Percentiles rank a stretch among this genome's conserved stretches.
Evolutionary conservation across 2,888 invertebrate species (phyloP).

Genomic region (Trissoscelio sp.): DNA sequence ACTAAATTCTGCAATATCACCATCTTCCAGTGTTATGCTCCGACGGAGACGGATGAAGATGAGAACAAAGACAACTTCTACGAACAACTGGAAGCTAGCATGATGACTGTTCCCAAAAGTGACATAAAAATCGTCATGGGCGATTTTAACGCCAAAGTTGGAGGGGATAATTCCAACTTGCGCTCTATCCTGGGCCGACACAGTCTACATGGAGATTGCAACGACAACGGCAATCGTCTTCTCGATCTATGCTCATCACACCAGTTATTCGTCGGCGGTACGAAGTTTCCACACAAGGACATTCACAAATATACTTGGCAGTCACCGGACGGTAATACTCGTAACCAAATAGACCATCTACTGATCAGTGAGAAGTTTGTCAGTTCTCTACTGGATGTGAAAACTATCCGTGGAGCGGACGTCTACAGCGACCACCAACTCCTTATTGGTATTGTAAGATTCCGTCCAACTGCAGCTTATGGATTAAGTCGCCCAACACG

Average conservation of each 20-base stretch:
- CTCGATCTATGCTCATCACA: not conserved
- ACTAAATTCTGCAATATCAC: constrained; percentile 1
- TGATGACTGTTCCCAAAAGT: not conserved
- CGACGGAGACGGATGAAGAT: constrained; percentile 4
- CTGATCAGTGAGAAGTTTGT: constrained; percentile 11
- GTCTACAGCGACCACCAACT: not conserved
- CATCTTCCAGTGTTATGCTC: constrained; percentile 7
- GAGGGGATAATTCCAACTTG: not conserved
- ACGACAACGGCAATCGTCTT: constrained; percentile 5
- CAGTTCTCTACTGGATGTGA: constrained; percentile 15
- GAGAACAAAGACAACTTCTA: constrained; percentile 18
- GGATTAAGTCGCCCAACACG: not conserved
- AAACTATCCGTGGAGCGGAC: not conserved
- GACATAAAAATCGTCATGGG: not conserved
- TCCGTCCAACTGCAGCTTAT: not conserved
- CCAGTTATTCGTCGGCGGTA: not conserved
- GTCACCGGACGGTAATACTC: constrained; percentile 5
- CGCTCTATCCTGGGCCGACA: constrained; percentile 16
- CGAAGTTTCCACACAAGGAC: not conserved
- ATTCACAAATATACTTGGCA: constrained; percentile 19
- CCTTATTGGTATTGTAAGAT: not conserved
- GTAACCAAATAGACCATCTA: constrained; percentile 21
- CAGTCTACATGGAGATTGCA: constrained; percentile 4
- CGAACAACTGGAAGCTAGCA: not conserved
- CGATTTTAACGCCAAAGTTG: not conserved